A percentile compares a stretch with the other conserved stretches of the same genome.
These are phyloP conservation scores for Channa maculata DNA, from an alignment of 2,113 vertebrate species.

Conservation along the genomic window DNA sequence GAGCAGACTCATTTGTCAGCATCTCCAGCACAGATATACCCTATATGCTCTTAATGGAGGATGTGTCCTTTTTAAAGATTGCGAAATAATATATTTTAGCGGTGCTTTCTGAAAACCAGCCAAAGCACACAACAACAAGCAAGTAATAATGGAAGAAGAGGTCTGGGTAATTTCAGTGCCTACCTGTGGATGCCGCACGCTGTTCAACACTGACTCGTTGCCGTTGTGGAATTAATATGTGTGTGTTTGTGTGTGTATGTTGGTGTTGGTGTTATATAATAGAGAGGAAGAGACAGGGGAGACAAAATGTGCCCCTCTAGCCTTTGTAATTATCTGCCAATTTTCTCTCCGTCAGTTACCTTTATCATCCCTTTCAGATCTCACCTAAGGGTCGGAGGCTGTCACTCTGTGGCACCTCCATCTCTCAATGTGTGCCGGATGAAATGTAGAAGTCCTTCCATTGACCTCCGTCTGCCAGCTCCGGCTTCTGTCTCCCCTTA, in stretches of 20 bases:
- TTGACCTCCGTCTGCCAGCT: constrained; percentile 79
- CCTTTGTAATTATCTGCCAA: constrained; percentile 83
- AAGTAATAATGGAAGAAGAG: constrained; percentile 24
- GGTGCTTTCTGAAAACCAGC: constrained; percentile 17
- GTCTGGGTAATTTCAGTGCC: constrained; percentile 45
- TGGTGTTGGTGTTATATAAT: constrained; percentile 51
- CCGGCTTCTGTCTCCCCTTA: constrained; percentile 55
- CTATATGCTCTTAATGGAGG: neutral
- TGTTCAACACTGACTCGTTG: constrained; percentile 38
- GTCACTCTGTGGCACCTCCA: constrained; percentile 73
- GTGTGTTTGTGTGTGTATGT: neutral
- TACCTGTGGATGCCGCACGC: constrained; percentile 51
- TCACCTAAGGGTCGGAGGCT: constrained; percentile 78
- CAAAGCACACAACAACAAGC: constrained; percentile 22
- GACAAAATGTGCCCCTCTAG: constrained; percentile 76
- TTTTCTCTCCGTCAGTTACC: constrained; percentile 79
- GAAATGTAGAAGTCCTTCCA: constrained; percentile 80
- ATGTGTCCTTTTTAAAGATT: constrained; percentile 18
- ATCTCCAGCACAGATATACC: neutral
- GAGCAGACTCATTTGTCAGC: constrained; percentile 11
- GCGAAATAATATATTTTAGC: constrained; percentile 21
- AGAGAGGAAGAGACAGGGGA: constrained; percentile 58
- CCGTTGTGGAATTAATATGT: constrained; percentile 27
- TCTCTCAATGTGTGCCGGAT: constrained; percentile 68
- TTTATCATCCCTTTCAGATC: constrained; percentile 82